These are phyloP conservation scores for Nycticryphes semicollaris DNA, from an alignment of 2,113 vertebrate genomes.

Conservation along the genomic window DNA sequence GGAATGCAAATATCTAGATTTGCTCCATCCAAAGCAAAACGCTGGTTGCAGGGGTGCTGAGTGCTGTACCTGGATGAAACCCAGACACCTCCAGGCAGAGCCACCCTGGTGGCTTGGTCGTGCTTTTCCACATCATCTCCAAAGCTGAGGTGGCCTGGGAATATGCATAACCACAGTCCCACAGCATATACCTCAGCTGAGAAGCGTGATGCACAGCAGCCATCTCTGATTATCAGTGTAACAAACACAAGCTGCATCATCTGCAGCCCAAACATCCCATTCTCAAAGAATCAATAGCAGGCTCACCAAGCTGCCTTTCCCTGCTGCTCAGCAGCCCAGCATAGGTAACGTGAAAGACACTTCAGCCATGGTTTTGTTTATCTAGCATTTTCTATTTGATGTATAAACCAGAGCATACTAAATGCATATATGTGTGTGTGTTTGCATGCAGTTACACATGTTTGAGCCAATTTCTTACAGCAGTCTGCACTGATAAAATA, in stretches of 20 bases:
- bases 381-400: not conserved
- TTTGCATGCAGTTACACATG: not conserved
- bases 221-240: not conserved
- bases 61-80: not conserved
- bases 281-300: not conserved
- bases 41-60: not conserved
- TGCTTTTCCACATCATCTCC: rapidly evolving
- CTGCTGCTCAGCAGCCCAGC: not conserved
- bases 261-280: not conserved
- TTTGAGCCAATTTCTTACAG: not conserved
- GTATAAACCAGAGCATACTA: not conserved
- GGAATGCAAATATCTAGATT: not conserved
- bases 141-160: not conserved
- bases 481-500: not conserved
- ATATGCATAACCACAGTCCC: not conserved
- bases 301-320: not conserved
- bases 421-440: rapidly evolving
- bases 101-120: not conserved
- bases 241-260: not conserved
- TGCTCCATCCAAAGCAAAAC: not conserved
- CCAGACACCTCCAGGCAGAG: not conserved
- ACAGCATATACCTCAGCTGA: not conserved
- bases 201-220: not conserved
- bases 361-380: not conserved
- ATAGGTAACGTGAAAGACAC: not conserved